Evolutionary conservation across 2,888 invertebrate species (phyloP), one percentile per base, ranked within the genome.

Genomic region (Marronus borbonicus): DNA sequence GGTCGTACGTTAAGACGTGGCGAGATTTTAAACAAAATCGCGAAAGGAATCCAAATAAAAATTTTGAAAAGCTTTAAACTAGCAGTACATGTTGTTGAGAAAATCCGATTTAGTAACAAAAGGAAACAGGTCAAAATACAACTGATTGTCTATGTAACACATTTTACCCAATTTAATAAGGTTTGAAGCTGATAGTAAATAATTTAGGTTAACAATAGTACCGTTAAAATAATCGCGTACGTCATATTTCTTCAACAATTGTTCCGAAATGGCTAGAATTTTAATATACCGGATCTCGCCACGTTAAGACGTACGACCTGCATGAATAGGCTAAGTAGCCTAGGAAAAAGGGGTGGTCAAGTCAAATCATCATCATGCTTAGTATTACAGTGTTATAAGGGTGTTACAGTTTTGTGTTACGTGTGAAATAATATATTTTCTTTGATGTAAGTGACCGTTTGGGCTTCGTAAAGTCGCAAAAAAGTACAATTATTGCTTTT

Each of bases 231-330:
- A 8, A 44, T 44, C 44, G 44, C 44, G 44, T 44, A 44, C 12
- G 44, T 44, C 8, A 44, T 28, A 44, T 28, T 31, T 64, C 14
- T 64, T n/a, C 17, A 4, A 52, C 14, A 69, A 52, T 17, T 39
- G 44, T 8, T 8, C 8, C 12, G 44, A 12, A 44, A 66, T 17
- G 17, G 20, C 5, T 39, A 44, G 14, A 31, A 62, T 62, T 14
- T 66, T 2, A 10, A 68, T 49, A 8, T 39, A 17, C 39, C 39
- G 72, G 17, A 72, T 72, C 72, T 58, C 72, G 72, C 72, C 72
- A 72, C 72, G 58, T 60, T 72, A 72, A 36, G 31, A 72, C 58
- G 58, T 52, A 24, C 72, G 58, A 72, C 72, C 58, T 72, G 39
- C 28, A 68, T 8, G 31, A 28, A 31, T 39, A 72, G 39, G 39